phyloP scores from a whole-genome alignment of 2,888 invertebrate genomes.

The Clusia tigrina region DNA sequence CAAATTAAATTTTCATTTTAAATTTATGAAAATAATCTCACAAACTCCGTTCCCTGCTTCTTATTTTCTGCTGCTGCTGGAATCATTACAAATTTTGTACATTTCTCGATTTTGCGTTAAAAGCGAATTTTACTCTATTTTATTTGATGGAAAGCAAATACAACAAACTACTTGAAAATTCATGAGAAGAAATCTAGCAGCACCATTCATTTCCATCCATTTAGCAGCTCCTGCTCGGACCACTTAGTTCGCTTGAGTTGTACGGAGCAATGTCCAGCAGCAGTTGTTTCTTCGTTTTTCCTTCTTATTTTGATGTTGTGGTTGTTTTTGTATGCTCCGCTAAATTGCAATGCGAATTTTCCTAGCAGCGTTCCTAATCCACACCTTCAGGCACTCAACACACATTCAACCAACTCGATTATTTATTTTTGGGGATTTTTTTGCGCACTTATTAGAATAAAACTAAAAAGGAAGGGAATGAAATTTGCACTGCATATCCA shows the following conservation, averaged over 20 bases:
- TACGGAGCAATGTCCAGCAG: conserved; percentile 6
- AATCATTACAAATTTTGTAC: background rate
- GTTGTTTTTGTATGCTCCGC: background rate
- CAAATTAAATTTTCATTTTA: too few species aligned
- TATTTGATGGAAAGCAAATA: conserved; percentile 45
- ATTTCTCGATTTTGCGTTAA: background rate
- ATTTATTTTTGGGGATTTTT: conserved; percentile 7
- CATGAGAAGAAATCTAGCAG: conserved; percentile 44
- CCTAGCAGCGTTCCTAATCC: background rate
- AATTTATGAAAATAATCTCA: too few species aligned
- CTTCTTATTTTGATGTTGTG: background rate
- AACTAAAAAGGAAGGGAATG: background rate
- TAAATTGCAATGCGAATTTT: background rate
- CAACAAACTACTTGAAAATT: conserved; percentile 52
- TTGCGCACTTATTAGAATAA: conserved; percentile 3
- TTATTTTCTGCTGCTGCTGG: too few species aligned
- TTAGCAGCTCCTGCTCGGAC: background rate
- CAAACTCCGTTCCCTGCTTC: too few species aligned
- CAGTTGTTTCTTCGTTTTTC: background rate
- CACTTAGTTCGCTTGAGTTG: background rate
- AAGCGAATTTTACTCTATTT: background rate
- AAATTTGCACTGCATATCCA: background rate
- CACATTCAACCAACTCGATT: conserved; percentile 10
- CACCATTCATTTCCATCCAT: background rate
- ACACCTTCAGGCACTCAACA: conserved; percentile 8